These are phyloP conservation scores for Bombyx mandarina DNA, from an alignment of 1,140 invertebrate species.

Conservation along the genomic window DNA sequence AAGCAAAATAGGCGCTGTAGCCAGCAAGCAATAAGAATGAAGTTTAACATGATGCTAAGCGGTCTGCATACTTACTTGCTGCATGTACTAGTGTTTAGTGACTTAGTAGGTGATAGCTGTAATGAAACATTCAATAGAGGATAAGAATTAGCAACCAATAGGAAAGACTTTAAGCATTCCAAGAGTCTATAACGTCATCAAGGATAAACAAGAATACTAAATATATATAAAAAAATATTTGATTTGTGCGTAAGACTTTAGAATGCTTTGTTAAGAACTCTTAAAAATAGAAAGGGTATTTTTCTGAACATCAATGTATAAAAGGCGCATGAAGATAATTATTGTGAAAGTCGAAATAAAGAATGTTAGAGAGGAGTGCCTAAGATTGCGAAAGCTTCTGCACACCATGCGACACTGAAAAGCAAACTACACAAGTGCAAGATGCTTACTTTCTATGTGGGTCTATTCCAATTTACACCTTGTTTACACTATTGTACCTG, in stretches of 20 bases:
- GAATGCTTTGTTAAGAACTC: not conserved
- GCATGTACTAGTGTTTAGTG: conserved; percentile 60
- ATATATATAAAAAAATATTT: not conserved
- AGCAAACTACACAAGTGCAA: not conserved
- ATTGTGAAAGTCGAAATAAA: not conserved
- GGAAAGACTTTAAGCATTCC: conserved; percentile 29
- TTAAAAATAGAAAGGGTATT: not conserved
- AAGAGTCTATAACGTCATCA: conserved; percentile 1
- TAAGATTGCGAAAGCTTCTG: conserved; percentile 5
- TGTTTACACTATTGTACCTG: too few relatives aligned
- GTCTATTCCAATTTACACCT: not conserved
- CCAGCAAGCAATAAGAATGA: conserved; percentile 14
- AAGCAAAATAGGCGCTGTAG: conserved; percentile 13
- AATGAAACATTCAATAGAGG: conserved; percentile 59
- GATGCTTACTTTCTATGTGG: conserved; percentile 3
- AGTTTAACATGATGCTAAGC: conserved; percentile 15
- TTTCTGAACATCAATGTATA: not conserved
- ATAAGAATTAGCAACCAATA: conserved; percentile 53
- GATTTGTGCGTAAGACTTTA: conserved; percentile 1
- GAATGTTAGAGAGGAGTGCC: not conserved
- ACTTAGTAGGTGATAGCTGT: conserved; percentile 68
- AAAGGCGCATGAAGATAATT: conserved; percentile 1
- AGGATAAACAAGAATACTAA: not conserved
- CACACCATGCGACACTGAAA: conserved; percentile 7
- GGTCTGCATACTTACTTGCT: conserved; percentile 53